Conservation (phyloP, 1,140 invertebrate species). For the Drosophila punjabiensis region DNA sequence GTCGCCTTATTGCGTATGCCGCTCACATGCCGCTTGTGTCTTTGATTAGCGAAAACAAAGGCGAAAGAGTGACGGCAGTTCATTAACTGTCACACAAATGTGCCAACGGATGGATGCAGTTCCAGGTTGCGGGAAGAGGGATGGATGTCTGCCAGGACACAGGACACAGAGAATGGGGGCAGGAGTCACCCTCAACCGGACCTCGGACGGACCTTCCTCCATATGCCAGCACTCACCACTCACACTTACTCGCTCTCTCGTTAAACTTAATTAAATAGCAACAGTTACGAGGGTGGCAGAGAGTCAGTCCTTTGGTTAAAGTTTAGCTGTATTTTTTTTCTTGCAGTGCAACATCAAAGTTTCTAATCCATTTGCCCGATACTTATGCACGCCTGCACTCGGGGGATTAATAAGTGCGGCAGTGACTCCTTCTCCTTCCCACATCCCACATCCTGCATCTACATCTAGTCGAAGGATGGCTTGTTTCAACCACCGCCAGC, state of each 20-base stretch:
- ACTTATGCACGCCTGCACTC: constrained; percentile 83
- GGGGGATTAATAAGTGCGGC: constrained; percentile 75
- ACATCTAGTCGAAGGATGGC: constrained; percentile 10
- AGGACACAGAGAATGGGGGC: not conserved
- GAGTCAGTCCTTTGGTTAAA: not conserved
- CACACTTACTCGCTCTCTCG: not conserved
- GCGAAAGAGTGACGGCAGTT: constrained; percentile 59
- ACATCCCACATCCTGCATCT: constrained; percentile 10
- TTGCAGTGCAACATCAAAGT: constrained; percentile 56
- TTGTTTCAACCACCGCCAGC: constrained; percentile 68
- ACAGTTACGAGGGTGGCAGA: constrained; percentile 24
- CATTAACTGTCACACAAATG: constrained; percentile 77
- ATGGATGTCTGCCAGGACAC: not conserved
- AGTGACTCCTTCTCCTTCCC: not conserved
- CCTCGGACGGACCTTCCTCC: constrained; percentile 7
- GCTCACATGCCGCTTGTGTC: constrained; percentile 51
- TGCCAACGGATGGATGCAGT: constrained; percentile 36
- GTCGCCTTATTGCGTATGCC: constrained; percentile 46
- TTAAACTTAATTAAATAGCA: constrained; percentile 71
- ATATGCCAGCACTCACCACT: constrained; percentile 64
- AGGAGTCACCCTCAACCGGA: not conserved
- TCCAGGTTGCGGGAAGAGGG: not conserved
- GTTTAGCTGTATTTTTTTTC: not conserved
- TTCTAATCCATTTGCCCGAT: constrained; percentile 83
- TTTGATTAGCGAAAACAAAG: constrained; percentile 73